A percentile compares a stretch with the other conserved stretches of the same genome.
Evolutionary conservation across 2,888 invertebrate genomes (phyloP).

Genomic region (Zaprionus bogoriensis): DNA sequence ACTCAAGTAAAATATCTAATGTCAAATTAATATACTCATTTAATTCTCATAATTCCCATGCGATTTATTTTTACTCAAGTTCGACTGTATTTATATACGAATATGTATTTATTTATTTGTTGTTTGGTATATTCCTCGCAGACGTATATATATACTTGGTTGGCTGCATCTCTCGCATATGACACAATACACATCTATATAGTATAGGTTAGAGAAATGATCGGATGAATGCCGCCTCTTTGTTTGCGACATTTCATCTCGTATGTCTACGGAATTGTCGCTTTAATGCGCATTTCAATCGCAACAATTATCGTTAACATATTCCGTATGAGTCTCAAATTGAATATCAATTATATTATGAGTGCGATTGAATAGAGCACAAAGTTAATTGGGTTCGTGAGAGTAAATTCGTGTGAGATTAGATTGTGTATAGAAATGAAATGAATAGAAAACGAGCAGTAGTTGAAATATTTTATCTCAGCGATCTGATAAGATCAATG

Average conservation of each 20-base stretch:
- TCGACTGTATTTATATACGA: background rate
- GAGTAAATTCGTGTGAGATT: slow-evolving; percentile 28
- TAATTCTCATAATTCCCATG: background rate
- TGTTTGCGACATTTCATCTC: slow-evolving; percentile 2
- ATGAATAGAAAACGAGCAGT: too few relatives aligned
- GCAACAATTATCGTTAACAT: slow-evolving; percentile 1
- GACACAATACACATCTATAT: background rate
- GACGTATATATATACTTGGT: background rate
- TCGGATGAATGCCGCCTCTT: slow-evolving; percentile 3
- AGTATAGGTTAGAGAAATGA: background rate
- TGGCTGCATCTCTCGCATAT: slow-evolving; percentile 26
- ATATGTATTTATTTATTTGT: too few relatives aligned
- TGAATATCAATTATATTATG: slow-evolving; percentile 21
- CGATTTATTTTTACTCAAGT: background rate
- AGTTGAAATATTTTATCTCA: too few relatives aligned
- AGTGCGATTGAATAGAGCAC: slow-evolving; percentile 21
- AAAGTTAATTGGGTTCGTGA: slow-evolving; percentile 43
- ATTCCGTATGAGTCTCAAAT: slow-evolving; percentile 8
- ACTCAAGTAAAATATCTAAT: background rate
- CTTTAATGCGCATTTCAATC: background rate
- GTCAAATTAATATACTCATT: background rate
- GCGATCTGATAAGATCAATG: too few relatives aligned
- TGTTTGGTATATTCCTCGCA: background rate
- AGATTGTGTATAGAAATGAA: slow-evolving; percentile 9
- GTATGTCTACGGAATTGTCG: background rate